Percentiles rank a stretch among this genome's conserved stretches.
Evolutionary conservation across 2,797 vertebrate species (phyloP).

Genomic region (Rhinophrynus dorsalis): DNA sequence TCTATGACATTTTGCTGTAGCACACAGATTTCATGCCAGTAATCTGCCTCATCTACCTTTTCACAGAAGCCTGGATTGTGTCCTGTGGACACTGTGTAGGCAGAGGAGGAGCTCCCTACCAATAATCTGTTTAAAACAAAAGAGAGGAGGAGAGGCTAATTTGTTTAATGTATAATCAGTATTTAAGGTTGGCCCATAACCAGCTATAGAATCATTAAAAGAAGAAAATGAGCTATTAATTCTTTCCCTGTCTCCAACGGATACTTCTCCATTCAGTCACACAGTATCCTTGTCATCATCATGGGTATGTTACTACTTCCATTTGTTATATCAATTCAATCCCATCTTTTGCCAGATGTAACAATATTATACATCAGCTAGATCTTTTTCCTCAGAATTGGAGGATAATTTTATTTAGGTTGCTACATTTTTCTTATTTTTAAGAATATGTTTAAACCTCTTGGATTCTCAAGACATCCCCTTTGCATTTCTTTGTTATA

Average conservation of each 20-base stretch:
- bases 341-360: too few species aligned
- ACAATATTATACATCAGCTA: too few species aligned
- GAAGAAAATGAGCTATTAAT: constrained; percentile 24
- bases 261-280: constrained; percentile 41
- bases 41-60: not conserved
- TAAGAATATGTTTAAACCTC: too few species aligned
- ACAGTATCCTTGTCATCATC: constrained; percentile 11
- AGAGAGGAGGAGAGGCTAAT: not conserved
- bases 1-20: constrained; percentile 15
- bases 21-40: constrained; percentile 21
- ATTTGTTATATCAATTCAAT: too few species aligned
- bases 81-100: not conserved
- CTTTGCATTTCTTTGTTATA: too few species aligned
- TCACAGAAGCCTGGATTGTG: constrained; percentile 12
- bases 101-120: not conserved
- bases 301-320: constrained; percentile 34
- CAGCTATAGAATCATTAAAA: constrained; percentile 22
- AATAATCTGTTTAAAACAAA: not conserved
- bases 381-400: too few species aligned
- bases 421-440: too few species aligned
- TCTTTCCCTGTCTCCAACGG: constrained; percentile 46
- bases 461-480: too few species aligned
- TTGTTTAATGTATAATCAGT: constrained; percentile 1
- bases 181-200: constrained; percentile 38
- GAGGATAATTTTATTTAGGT: too few species aligned